Base-by-base conservation (phyloP, 2,888 invertebrate species). In the Coremacera marginata region DNA sequence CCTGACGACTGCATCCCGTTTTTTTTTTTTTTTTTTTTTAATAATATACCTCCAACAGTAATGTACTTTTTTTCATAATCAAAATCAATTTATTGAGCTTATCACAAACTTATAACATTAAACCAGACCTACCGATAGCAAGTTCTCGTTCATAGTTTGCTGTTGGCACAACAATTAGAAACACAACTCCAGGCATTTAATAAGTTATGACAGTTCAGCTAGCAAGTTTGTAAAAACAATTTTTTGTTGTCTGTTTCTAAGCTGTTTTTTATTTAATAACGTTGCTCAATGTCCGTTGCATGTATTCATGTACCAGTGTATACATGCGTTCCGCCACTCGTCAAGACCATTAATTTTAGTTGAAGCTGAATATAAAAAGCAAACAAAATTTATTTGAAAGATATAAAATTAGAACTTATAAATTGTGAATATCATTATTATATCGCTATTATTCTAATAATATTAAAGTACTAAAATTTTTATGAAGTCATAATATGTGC, bases 91-190 rank as follows among this genome's bases (percentile, higher is more conserved):
- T n/a, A 1, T 9, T 19, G 2, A 55, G 22, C n/a, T 55, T 5
- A 55, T 8, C 8, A 19, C 55, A 55, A 55, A n/a, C 4, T 3
- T 31, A 31, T 63, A 37, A 67, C 44, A 19, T 44, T 19, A 67
- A 55, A 60, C 5, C 76, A 84, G 25, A 74, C 88, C 85, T 84
- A 89, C 89, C 89, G 83, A 86, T 86, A 82, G 86, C 82, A 81
- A 89, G 83, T 82, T 89, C 90, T 83, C 93, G 92, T 87, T 94
- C 94, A 83, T 92, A 92, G 85, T 92, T 93, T 75, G 93, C 91
- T 78, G 94, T 93, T 9, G 94, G 94, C 82, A 94, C 92, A 84
- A 92, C 93, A 78, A 94, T 91, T 76, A 94, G 87, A 84, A 94
- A 94, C 79, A 94, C 91, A 7, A 94, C 94, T 81, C 94, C 93